phyloP scores from a whole-genome alignment of 2,888 invertebrate species.

The Nipponacmea schrenckii region DNA sequence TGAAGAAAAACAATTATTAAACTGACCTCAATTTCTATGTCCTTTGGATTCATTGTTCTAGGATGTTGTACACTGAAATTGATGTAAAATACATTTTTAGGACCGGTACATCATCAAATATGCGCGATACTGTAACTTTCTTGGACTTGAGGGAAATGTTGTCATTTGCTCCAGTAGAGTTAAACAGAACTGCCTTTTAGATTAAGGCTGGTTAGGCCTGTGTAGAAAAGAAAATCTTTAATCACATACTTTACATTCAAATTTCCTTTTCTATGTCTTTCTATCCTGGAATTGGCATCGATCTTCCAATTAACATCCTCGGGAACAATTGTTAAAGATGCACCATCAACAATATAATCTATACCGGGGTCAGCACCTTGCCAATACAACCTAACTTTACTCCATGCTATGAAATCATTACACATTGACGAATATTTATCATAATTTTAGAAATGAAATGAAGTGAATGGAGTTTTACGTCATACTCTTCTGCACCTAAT shows the following conservation, averaged over 20 bases:
- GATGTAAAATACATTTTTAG: not conserved
- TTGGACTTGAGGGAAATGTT: no score
- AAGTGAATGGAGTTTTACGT: no score
- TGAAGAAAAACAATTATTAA: no score
- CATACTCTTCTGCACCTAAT: no score
- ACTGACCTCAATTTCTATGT: conserved; percentile 22
- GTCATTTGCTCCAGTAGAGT: no score
- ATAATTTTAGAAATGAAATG: not conserved
- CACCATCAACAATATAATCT: conserved; percentile 34
- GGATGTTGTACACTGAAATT: conserved; percentile 23
- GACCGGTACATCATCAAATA: no score
- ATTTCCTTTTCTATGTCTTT: conserved; percentile 34
- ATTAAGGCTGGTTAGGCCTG: no score
- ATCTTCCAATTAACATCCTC: conserved; percentile 32
- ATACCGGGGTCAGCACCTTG: conserved; percentile 38
- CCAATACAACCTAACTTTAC: conserved; percentile 28
- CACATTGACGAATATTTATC: not conserved
- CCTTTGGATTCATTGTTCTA: conserved; percentile 23
- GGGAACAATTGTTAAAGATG: conserved; percentile 28
- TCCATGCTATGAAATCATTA: conserved; percentile 14
- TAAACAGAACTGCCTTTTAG: no score
- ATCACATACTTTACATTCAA: conserved; percentile 28
- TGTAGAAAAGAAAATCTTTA: no score
- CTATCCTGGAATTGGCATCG: conserved; percentile 33
- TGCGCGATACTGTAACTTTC: no score